Evolutionary conservation across 2,888 invertebrate species (phyloP), one percentile per base, ranked within the genome.

Genomic region (Cerastoderma edule): DNA sequence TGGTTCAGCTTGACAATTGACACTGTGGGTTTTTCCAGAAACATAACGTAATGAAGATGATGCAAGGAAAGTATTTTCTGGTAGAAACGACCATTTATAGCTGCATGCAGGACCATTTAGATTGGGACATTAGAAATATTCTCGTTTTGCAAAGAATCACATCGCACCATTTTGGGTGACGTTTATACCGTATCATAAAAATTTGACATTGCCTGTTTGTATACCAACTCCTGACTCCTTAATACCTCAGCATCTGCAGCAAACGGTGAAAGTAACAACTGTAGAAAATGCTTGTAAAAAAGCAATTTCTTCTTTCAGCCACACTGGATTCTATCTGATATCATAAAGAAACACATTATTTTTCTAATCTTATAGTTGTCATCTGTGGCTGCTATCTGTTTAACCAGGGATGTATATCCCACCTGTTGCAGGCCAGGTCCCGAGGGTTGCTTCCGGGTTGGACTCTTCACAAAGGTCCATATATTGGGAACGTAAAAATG

Each of bases 21-120:
- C 4, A 46, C 46, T 3, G 5, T 3, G n/a, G 19, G 22, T 46
- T 46, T 22, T n/a, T 46, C 22, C 46, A 4, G 46, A 22, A 46
- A 19, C 19, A 46, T n/a, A 22, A 46, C 4, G 22, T 46, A 2
- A 6, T n/a, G 22, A 24, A 53, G 28, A 53, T 22, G 24, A 27
- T 53, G 27, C 53, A 53, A 6, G 53, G 53, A 10, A n/a, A n/a
- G 53, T 5, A 10, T 24, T 24, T 13, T 19, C n/a, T 27, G n/a
- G 53, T 53, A 3, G 53, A 53, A 53, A 53, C 28, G 28, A 27
- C 28, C 53, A 28, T 53, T 53, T 53, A 53, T 53, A 27, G 28
- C 53, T 53, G 13, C 53, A 19, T 53, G 39, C 27, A n/a, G n/a
- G 4, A 53, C 53, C 53, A 53, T 53, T 53, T 27, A 28, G 10